Conservation (phyloP, 2,888 invertebrate genomes). For the Orchesella flavescens region DNA sequence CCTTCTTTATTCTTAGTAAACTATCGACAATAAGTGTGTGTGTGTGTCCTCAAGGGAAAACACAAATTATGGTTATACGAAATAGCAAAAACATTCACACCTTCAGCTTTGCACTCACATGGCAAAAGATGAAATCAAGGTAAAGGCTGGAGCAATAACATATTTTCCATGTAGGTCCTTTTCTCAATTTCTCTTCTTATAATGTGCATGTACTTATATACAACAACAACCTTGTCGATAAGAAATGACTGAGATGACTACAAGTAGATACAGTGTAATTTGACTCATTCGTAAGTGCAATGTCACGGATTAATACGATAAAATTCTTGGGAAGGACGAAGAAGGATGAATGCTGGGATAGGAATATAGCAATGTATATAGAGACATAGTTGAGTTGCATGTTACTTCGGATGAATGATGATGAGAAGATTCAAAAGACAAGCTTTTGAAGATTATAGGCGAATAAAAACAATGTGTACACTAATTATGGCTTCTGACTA, state of each 20-base stretch:
- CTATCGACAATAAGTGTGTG: no score
- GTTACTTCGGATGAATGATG: background rate
- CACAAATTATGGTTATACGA: constrained; percentile 24
- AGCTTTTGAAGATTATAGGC: constrained; percentile 22
- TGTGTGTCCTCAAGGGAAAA: constrained; percentile 8
- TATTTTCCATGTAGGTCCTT: no score
- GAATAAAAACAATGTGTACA: constrained; percentile 43
- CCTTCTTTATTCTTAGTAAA: no score
- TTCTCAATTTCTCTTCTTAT: background rate
- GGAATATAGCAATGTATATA: background rate
- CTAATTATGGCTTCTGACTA: constrained; percentile 41
- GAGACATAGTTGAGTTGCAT: background rate
- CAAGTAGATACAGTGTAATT: background rate
- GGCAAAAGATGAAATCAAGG: constrained; percentile 12
- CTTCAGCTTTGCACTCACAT: background rate
- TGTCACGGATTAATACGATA: constrained; percentile 54
- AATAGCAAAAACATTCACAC: constrained; percentile 18
- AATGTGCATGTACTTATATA: background rate
- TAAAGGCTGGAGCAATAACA: background rate
- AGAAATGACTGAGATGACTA: background rate
- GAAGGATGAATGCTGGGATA: constrained; percentile 10
- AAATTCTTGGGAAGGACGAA: constrained; percentile 55
- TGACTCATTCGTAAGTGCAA: constrained; percentile 23
- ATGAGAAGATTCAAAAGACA: constrained; percentile 10
- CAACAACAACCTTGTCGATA: background rate